Conservation (phyloP, 2,888 invertebrate genomes). For the Dryobota labecula region DNA sequence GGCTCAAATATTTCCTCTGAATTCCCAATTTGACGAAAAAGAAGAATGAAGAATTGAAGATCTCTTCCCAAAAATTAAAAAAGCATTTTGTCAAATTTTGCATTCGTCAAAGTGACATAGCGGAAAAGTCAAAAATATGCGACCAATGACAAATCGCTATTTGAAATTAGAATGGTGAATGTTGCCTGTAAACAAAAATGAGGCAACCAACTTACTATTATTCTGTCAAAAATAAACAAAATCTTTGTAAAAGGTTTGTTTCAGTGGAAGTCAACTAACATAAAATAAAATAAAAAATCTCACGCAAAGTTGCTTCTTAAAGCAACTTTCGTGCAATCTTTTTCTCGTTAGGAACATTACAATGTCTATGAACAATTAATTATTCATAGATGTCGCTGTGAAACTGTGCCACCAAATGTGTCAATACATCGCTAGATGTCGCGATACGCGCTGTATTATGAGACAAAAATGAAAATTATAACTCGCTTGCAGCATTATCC, state of each 20-base stretch:
- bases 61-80: constrained; percentile 4
- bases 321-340: background rate
- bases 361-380: background rate
- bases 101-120: constrained; percentile 25
- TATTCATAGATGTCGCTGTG: constrained; percentile 44
- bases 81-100: constrained; percentile 18
- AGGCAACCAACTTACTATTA: background rate
- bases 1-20: constrained; percentile 26
- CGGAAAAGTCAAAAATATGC: background rate
- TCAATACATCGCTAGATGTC: constrained; percentile 46
- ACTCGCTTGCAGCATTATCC: rapidly evolving
- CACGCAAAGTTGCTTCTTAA: no score
- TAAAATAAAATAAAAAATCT: no score
- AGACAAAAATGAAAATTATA: constrained; percentile 21
- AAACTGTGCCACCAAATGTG: background rate
- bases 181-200: constrained; percentile 30
- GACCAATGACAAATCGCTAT: constrained; percentile 40
- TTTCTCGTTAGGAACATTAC: background rate
- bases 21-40: constrained; percentile 25
- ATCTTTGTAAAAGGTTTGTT: no score
- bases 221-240: no score
- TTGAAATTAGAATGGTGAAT: constrained; percentile 39
- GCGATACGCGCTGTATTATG: constrained; percentile 18
- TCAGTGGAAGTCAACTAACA: no score
- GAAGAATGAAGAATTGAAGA: background rate